Evolutionary conservation across 2,113 vertebrate genomes (phyloP), one percentile per base, ranked within the genome.

Genomic region (Semicossyphus pulcher): DNA sequence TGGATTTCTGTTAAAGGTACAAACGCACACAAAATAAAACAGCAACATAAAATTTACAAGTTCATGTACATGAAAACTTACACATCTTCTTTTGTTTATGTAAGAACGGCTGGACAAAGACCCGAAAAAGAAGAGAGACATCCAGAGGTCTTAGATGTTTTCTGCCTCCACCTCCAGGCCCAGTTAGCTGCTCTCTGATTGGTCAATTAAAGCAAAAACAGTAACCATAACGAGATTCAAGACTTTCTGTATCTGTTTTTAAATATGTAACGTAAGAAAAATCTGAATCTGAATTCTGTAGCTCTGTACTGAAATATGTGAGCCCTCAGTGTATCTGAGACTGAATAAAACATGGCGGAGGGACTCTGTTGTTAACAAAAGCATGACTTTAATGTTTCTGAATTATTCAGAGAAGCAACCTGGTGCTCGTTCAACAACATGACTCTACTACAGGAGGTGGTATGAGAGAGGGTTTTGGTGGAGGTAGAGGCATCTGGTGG

Each of bases 281-380:
- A n/a, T 9, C 5, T 44, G 18, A 44, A 44, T 44, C 18, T n/a
- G 2, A 9, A 44, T 44, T 42, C 39, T 42, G 39, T 18, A 16
- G 14, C 14, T 6, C 14, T 41, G 39, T 41, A 15, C 11, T n/a
- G 61, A 26, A 49, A 2, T 6, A 7, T 31, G 71, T 32, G 51
- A 25, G 1, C 14, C 8, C 18, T 59, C 54, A 3, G 25, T 54
- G 80, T 52, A 15, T 34, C 9, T 56, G 18, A 14, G 23, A 5
- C 42, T 89, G 47, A 90, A 90, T 90, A 86, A 90, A 87, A 86
- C 66, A 90, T 82, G 49, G 67, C 29, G 1, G 42, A 79, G 53
- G 67, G 75, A 73, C 45, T 66, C 29, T 49, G 78, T 82, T 85
- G 84, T 88, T 81, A 81, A 86, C 79, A 81, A 12, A 29, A 81